phyloP scores from a whole-genome alignment of 2,888 invertebrate genomes.

The Thereva nobilitata region DNA sequence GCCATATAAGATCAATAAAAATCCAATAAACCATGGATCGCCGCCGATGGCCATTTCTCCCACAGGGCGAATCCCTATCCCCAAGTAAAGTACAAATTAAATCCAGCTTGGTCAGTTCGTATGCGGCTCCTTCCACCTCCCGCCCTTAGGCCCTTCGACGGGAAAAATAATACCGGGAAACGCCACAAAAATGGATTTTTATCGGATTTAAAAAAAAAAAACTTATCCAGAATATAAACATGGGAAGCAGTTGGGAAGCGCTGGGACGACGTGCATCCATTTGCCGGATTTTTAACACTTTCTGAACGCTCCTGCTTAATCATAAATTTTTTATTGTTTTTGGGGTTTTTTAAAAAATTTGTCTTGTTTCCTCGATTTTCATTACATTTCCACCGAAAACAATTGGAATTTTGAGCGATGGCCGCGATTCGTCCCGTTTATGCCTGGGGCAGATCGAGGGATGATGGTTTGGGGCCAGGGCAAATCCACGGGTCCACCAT shows the following conservation, averaged over 20 bases:
- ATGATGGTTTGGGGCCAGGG: too few species aligned
- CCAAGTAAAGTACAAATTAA: conserved; percentile 16
- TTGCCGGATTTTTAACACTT: conserved; percentile 22
- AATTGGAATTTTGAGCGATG: conserved; percentile 30
- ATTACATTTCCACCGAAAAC: conserved; percentile 26
- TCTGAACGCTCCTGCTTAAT: conserved; percentile 10
- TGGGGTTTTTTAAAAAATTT: conserved; percentile 24
- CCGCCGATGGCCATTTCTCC: conserved; percentile 16
- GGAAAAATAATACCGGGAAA: conserved; percentile 21
- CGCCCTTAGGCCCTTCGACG: too few species aligned
- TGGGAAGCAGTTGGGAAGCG: conserved; percentile 20
- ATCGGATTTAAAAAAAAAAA: background rate
- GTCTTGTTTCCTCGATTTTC: conserved; percentile 13
- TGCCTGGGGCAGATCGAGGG: too few species aligned
- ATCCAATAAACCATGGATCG: conserved; percentile 23
- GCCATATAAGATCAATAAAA: conserved; percentile 15
- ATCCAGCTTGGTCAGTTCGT: background rate
- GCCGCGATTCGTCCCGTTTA: background rate
- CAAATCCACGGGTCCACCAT: conserved; percentile 3
- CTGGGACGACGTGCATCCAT: conserved; percentile 16
- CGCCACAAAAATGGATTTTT: conserved; percentile 32
- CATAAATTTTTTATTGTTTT: conserved; percentile 32
- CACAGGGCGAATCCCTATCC: conserved; percentile 12
- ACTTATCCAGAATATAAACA: conserved; percentile 20
- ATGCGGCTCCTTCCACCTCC: too few species aligned